Percentiles rank a stretch among this genome's conserved stretches.
phyloP scores from a whole-genome alignment of 2,888 invertebrate genomes.

The Mimas tiliae region DNA sequence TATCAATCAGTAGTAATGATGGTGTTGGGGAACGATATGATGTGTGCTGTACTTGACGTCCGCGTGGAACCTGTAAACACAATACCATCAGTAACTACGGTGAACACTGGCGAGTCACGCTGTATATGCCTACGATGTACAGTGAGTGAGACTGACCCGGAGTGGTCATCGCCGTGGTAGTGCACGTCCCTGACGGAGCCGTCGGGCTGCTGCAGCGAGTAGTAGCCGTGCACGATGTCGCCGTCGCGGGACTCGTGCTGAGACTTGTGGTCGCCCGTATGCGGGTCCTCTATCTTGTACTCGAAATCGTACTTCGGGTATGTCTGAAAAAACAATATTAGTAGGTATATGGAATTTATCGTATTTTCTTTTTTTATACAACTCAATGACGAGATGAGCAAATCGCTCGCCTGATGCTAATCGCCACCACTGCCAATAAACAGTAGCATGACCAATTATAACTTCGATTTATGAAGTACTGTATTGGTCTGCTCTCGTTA shows the following conservation, averaged over 20 bases:
- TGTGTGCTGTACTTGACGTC: slow-evolving; percentile 61
- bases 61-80: slow-evolving; percentile 62
- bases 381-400: too few species aligned
- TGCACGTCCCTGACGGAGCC: slow-evolving; percentile 78
- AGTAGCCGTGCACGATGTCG: slow-evolving; percentile 65
- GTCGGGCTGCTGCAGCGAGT: slow-evolving; percentile 73
- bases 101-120: neutral
- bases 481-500: too few species aligned
- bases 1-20: slow-evolving; percentile 41
- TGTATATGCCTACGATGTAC: slow-evolving; percentile 27
- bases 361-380: too few species aligned
- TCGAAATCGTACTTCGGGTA: slow-evolving; percentile 49
- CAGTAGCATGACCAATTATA: too few species aligned
- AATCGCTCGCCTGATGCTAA: too few species aligned
- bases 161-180: slow-evolving; percentile 76
- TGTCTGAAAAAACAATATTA: slow-evolving; percentile 31
- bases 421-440: too few species aligned
- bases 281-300: slow-evolving; percentile 41
- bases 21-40: slow-evolving; percentile 54
- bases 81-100: slow-evolving; percentile 14
- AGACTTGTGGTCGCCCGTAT: slow-evolving; percentile 57
- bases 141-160: slow-evolving; percentile 51
- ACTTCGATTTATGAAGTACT: too few species aligned
- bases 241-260: slow-evolving; percentile 77
- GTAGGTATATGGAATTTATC: too few species aligned